Evolutionary conservation across 2,888 invertebrate genomes (phyloP).

Genomic region (Agrochola macilenta): DNA sequence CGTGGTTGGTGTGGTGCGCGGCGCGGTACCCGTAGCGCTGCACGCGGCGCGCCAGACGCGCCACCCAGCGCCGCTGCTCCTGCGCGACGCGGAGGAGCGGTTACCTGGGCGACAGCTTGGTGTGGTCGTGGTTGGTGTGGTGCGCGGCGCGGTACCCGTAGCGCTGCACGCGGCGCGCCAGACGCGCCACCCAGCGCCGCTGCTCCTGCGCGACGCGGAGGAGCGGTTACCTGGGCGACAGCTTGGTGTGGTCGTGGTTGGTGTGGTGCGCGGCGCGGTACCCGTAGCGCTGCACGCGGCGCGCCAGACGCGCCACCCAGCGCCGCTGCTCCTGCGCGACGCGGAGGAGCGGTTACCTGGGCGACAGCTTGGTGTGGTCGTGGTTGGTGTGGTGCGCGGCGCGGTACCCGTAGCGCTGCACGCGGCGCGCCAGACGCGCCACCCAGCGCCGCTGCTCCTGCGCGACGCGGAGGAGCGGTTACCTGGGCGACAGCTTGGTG

Average conservation of each 20-base stretch:
- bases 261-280: conserved; percentile 94
- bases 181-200: too few species aligned
- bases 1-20: conserved; percentile 91
- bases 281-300: conserved; percentile 88
- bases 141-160: conserved; percentile 94
- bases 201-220: conserved; percentile 28
- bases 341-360: conserved; percentile 10
- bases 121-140: conserved; percentile 80
- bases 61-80: conserved; percentile 94
- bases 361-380: conserved; percentile 87
- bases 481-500: conserved; percentile 79
- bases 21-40: conserved; percentile 93
- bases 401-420: conserved; percentile 98
- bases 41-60: conserved; percentile 22
- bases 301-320: conserved; percentile 76
- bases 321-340: conserved; percentile 93
- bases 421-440: conserved; percentile 90
- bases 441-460: too few species aligned
- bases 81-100: conserved; percentile 34
- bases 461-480: background rate
- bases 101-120: conserved; percentile 75
- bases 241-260: conserved; percentile 87
- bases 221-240: conserved; percentile 85
- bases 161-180: conserved; percentile 1
- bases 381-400: conserved; percentile 93